These are phyloP conservation scores for Euborellia annulipes DNA, from an alignment of 1,140 invertebrate genomes.

Conservation along the genomic window DNA sequence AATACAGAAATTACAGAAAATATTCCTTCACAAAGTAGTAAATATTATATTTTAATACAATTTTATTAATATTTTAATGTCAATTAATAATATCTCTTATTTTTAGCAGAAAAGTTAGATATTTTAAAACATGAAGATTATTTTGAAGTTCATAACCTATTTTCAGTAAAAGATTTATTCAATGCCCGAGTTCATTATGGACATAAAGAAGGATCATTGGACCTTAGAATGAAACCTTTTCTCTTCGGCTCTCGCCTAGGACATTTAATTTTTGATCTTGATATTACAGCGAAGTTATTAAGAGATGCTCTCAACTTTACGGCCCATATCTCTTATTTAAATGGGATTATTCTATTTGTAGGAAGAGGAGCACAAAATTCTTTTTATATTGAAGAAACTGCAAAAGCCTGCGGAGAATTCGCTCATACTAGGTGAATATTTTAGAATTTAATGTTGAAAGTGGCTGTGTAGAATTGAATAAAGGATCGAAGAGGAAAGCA, in stretches of 20 bases:
- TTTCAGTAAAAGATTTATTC: constrained; percentile 82
- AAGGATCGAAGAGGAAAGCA: too few species aligned
- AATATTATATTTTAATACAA: too few species aligned
- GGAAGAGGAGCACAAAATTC: constrained; percentile 32
- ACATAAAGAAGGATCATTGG: constrained; percentile 79
- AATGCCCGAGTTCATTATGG: constrained; percentile 82
- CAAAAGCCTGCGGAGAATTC: constrained; percentile 78
- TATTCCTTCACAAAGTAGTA: too few species aligned
- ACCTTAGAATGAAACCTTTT: constrained; percentile 78
- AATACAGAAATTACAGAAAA: too few species aligned
- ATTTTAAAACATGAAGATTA: constrained; percentile 63
- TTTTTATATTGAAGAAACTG: constrained; percentile 71
- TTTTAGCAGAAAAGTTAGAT: constrained; percentile 11
- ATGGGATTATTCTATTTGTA: constrained; percentile 49
- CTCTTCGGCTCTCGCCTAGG: constrained; percentile 83
- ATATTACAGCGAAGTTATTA: constrained; percentile 71
- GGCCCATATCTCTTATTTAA: constrained; percentile 78
- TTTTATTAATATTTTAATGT: too few species aligned
- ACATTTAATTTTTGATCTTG: constrained; percentile 85
- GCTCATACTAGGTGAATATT: constrained; percentile 62
- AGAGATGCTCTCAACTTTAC: constrained; percentile 81
- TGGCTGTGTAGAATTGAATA: too few species aligned
- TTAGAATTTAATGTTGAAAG: too few species aligned
- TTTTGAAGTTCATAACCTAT: constrained; percentile 73
- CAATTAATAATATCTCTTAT: not conserved